phyloP scores from a whole-genome alignment of 1,140 invertebrate genomes.

The Hyles vespertilio region DNA sequence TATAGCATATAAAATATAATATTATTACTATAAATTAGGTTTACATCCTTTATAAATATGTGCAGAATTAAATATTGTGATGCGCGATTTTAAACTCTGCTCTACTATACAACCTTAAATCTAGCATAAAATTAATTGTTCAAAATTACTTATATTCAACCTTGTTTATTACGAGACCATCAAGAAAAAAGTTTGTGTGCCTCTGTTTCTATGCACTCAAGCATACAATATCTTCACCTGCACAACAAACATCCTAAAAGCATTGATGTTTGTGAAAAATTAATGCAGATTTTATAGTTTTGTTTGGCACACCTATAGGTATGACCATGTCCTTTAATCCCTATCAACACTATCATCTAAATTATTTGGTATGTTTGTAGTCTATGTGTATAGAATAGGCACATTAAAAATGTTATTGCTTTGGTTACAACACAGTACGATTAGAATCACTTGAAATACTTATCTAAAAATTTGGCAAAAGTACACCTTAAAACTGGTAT shows the following conservation, averaged over 20 bases:
- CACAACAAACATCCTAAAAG: no score
- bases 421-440: conserved; percentile 69
- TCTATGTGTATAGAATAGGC: conserved; percentile 58
- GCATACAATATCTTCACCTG: no score
- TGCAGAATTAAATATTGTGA: conserved; percentile 31
- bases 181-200: conserved; percentile 25
- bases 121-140: conserved; percentile 47
- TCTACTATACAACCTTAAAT: conserved; percentile 26
- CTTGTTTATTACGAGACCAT: conserved; percentile 38
- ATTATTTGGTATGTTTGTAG: conserved; percentile 59
- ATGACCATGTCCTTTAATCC: conserved; percentile 28
- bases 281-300: conserved; percentile 20
- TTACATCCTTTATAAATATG: conserved; percentile 16
- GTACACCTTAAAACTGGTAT: conserved; percentile 48
- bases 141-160: conserved; percentile 31
- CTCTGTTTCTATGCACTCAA: conserved; percentile 3
- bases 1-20: no score
- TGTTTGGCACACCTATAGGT: conserved; percentile 32
- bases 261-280: no score
- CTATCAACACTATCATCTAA: conserved; percentile 53
- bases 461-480: conserved; percentile 72
- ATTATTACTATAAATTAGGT: neutral
- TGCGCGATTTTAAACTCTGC: conserved; percentile 49
- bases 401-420: conserved; percentile 72
- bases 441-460: conserved; percentile 58